Evolutionary conservation across 1,140 invertebrate species (phyloP).

Genomic region (Contarinia nasturtii): DNA sequence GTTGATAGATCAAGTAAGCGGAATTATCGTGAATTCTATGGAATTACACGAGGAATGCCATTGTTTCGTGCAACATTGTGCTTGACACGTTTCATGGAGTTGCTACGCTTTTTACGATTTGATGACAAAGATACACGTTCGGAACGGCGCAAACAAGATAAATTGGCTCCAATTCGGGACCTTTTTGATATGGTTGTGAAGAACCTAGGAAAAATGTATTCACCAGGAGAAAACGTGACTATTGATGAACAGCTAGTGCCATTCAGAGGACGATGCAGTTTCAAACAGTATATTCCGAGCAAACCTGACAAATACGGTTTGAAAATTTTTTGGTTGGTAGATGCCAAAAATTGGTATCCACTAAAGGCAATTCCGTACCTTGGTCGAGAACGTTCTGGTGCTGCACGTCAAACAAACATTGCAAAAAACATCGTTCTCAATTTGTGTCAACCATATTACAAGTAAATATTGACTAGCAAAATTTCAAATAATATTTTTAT

Average conservation of each 20-base stretch:
- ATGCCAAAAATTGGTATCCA: too few relatives aligned
- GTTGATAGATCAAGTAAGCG: too few relatives aligned
- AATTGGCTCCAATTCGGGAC: constrained; percentile 15
- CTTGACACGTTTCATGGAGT: not conserved
- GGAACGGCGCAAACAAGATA: constrained; percentile 11
- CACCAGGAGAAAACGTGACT: constrained; percentile 12
- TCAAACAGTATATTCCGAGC: too few relatives aligned
- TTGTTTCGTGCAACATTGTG: constrained; percentile 3
- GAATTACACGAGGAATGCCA: not conserved
- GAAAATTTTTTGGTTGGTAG: too few relatives aligned
- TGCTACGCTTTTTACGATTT: constrained; percentile 7
- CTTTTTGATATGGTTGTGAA: constrained; percentile 15
- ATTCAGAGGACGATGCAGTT: constrained; percentile 19
- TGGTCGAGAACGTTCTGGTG: too few relatives aligned
- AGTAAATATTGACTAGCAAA: not conserved
- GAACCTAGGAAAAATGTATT: constrained; percentile 13
- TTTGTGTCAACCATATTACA: constrained; percentile 7
- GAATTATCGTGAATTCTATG: not conserved
- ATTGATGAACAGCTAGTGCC: constrained; percentile 18
- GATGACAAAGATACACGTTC: constrained; percentile 9
- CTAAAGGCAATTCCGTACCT: too few relatives aligned
- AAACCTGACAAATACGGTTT: too few relatives aligned
- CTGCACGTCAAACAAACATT: too few relatives aligned
- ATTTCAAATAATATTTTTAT: too few relatives aligned
- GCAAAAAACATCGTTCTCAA: constrained; percentile 9